Percentiles rank a stretch among this genome's conserved stretches.
Conservation (phyloP, 35 echinoderm and acorn worm genomes). For the Acanthaster planci region DNA sequence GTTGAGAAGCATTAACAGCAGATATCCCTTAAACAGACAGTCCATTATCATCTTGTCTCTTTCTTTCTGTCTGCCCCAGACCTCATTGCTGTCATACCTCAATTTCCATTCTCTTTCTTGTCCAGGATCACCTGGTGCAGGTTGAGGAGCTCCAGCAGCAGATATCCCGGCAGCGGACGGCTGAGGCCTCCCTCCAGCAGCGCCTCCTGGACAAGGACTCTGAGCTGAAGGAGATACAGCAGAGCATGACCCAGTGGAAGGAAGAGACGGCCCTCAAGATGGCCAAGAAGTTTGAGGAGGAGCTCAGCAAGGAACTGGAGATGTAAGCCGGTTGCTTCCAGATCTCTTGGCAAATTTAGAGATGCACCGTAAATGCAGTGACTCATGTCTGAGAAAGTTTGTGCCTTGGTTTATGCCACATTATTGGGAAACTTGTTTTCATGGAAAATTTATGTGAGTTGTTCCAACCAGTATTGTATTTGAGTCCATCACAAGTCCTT, state of each 20-base stretch:
- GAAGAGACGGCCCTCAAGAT: conserved; percentile 97
- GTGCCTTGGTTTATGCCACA: neutral
- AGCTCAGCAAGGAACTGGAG: conserved; percentile 87
- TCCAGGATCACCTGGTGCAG: conserved; percentile 42
- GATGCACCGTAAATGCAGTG: too few relatives aligned
- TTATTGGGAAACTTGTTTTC: neutral
- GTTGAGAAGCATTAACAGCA: too few relatives aligned
- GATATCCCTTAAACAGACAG: too few relatives aligned
- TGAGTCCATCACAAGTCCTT: too few relatives aligned
- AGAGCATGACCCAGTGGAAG: conserved; percentile 85
- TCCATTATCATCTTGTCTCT: too few relatives aligned
- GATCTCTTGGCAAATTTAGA: too few relatives aligned
- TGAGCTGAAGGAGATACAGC: conserved; percentile 73
- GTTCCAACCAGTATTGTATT: too few relatives aligned
- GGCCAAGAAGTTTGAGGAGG: conserved; percentile 98
- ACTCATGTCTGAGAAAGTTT: neutral
- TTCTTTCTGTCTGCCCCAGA: too few relatives aligned
- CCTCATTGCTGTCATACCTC: too few relatives aligned
- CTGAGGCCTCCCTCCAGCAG: conserved; percentile 59
- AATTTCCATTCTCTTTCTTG: neutral
- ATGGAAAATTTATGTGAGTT: too few relatives aligned
- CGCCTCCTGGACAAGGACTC: conserved; percentile 73
- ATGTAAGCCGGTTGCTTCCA: conserved; percentile 36
- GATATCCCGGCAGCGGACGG: conserved; percentile 43
- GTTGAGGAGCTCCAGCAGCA: conserved; percentile 65